Percentiles rank a stretch among this genome's conserved stretches.
Evolutionary conservation across 2,113 vertebrate genomes (phyloP).

Genomic region (Hyla sarda): DNA sequence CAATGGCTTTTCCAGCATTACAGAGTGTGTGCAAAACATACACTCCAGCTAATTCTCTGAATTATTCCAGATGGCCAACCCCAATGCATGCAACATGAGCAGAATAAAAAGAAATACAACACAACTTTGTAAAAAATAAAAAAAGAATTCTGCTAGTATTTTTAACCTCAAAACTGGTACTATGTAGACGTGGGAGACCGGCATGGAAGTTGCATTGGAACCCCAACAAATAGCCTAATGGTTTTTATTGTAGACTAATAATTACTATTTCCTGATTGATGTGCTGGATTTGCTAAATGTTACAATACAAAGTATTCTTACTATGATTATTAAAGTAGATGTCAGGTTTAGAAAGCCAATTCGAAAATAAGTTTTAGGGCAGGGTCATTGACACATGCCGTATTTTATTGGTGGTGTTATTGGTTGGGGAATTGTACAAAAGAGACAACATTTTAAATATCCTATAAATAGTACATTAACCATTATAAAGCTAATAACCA

Average conservation of each 20-base stretch:
- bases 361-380: too few relatives aligned
- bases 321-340: not conserved
- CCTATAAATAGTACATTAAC: too few relatives aligned
- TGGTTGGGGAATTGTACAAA: too few relatives aligned
- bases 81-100: constrained; percentile 24
- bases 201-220: not conserved
- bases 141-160: not conserved
- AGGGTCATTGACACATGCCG: too few relatives aligned
- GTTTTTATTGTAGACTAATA: not conserved
- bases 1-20: constrained; percentile 38
- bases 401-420: too few relatives aligned
- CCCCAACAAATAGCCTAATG: not conserved
- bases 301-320: not conserved
- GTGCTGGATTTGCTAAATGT: not conserved
- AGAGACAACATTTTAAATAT: too few relatives aligned
- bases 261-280: not conserved
- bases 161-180: not conserved
- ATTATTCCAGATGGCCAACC: constrained; percentile 51
- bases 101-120: constrained; percentile 8
- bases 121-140: not conserved
- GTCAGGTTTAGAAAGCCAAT: not conserved
- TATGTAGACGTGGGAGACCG: not conserved
- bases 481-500: too few relatives aligned
- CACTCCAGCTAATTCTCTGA: constrained; percentile 48
- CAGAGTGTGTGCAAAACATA: constrained; percentile 44